Conservation (phyloP, 2,113 vertebrate genomes). For the Eudorcas thomsonii region DNA sequence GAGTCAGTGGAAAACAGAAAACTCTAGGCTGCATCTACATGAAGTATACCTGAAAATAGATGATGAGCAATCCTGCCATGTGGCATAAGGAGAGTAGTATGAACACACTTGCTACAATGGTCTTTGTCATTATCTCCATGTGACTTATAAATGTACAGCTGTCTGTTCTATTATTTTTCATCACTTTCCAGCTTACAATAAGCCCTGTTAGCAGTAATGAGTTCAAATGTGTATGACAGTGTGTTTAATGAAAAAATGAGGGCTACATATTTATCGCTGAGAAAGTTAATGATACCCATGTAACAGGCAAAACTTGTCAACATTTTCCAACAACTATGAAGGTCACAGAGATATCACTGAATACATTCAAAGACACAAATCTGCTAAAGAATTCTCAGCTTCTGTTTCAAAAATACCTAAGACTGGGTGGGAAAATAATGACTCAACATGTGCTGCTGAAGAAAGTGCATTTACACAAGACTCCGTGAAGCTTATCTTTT, state of each 20-base stretch:
- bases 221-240: neutral
- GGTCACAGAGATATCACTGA: neutral
- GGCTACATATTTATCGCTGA: neutral
- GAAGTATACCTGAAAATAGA: neutral
- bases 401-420: neutral
- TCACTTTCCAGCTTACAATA: neutral
- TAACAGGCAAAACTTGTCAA: neutral
- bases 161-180: neutral
- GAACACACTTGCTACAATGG: neutral
- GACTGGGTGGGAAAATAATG: neutral
- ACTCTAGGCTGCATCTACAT: neutral
- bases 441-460: neutral
- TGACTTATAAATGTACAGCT: neutral
- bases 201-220: neutral
- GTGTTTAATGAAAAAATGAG: slow-evolving; percentile 9
- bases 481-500: neutral
- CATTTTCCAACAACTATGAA: neutral
- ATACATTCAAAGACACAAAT: neutral
- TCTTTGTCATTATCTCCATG: neutral
- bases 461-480: neutral
- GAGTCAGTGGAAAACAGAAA: neutral
- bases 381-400: neutral
- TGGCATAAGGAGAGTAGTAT: neutral
- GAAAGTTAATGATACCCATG: neutral
- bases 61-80: neutral